Base-by-base conservation (phyloP, 2,888 invertebrate species). In the Euproctis similis region DNA sequence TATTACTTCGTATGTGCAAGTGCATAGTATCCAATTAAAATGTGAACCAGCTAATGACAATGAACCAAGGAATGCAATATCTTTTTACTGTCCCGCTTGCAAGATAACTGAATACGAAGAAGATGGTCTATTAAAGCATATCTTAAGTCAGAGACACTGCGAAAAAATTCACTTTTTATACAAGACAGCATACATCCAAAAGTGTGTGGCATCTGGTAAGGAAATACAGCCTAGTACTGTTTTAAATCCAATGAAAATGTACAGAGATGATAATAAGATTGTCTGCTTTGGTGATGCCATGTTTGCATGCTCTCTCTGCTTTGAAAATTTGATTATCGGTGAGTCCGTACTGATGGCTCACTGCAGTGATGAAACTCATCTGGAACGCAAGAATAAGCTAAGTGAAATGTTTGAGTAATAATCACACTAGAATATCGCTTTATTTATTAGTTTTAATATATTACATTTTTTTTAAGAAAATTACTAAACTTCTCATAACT, bases 201-300 rank as follows among this genome's bases (percentile, higher is more conserved):
- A 78, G 34, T 84, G 84, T 52, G 59, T 84, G 1, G 38, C 64
- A 0, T 37, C 59, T 0, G 76, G 77, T 0, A 76, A 72, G 26
- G 82, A 84, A 30, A 84, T 84, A 1, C 73, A 76, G 32, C 84
- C 84, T 0, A 84, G 84, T 29, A 81, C 84, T 0, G 67, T 84
- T 0, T 39, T 84, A 1, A 84, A 84, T 27, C 66, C 84, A 0
- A 84, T 84, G 84, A 77, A 35, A n/a, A 66, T 80, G 71, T 84
- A 84, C 20, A 38, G 84, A 1, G 84, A 84, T 64, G 70, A 69
- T 2, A 84, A 84, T 39, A 84, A 84, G 42, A 78, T 84, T 17
- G 82, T 84, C 0, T 84, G 84, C 30, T 84, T 84, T 1, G 84
- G 84, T 0, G 81, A 84, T 46, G 75, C 76, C 0, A 39, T 69